Evolutionary conservation across 2,113 vertebrate species (phyloP).

Genomic region (Stigmatopora nigra): DNA sequence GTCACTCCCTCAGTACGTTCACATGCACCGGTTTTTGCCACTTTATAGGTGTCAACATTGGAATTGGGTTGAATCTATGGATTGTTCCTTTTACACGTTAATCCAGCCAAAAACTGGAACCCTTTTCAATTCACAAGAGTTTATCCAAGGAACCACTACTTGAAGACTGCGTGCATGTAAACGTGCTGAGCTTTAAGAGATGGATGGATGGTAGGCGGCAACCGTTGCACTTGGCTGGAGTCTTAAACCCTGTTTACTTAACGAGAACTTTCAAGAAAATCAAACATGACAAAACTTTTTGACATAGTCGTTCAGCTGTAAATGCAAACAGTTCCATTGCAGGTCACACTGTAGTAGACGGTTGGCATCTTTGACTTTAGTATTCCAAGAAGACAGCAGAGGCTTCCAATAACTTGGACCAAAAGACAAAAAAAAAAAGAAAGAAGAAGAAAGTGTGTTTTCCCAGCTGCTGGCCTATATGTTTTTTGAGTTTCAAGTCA

Average conservation of each 20-base stretch:
- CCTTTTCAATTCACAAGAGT: not conserved
- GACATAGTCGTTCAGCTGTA: constrained; percentile 31
- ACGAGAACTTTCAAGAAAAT: constrained; percentile 16
- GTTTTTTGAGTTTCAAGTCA: constrained; percentile 30
- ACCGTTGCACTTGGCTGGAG: constrained; percentile 13
- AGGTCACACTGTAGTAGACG: constrained; percentile 29
- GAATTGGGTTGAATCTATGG: not conserved
- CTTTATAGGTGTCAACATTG: not conserved
- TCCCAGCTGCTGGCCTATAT: constrained; percentile 31
- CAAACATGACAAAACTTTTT: constrained; percentile 28
- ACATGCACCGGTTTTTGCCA: not conserved
- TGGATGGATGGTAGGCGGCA: constrained; percentile 29
- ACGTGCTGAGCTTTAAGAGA: constrained; percentile 13
- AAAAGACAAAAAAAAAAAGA: not conserved
- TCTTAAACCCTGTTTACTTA: constrained; percentile 1
- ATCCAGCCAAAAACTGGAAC: not conserved
- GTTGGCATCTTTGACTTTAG: constrained; percentile 30
- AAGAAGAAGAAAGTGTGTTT: constrained; percentile 41
- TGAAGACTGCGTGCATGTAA: constrained; percentile 1
- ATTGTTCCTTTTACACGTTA: not conserved
- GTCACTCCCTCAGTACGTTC: constrained; percentile 19
- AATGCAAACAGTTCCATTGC: constrained; percentile 26
- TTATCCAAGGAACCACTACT: not conserved
- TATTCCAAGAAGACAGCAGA: constrained; percentile 36
- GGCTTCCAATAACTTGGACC: constrained; percentile 32